These are phyloP conservation scores for Acrossocheilus wenchowensis DNA, from an alignment of 2,797 vertebrate species.

Conservation along the genomic window DNA sequence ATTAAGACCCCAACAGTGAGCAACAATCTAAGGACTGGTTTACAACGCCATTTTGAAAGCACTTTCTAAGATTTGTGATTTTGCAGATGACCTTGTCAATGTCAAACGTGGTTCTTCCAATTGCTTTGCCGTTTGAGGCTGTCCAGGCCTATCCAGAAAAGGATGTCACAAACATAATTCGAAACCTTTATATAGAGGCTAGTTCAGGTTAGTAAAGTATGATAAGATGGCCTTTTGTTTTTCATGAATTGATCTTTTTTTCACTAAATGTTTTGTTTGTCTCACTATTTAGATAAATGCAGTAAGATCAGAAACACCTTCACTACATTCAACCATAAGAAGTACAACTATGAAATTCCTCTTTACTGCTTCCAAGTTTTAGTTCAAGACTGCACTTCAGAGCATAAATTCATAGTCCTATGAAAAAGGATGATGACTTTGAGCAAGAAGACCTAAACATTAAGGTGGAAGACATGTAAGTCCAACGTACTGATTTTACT, in stretches of 20 bases:
- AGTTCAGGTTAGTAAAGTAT: slow-evolving; percentile 13
- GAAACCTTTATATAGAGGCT: background rate
- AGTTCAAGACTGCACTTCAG: slow-evolving; percentile 81
- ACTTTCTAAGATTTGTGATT: slow-evolving; percentile 1
- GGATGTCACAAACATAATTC: background rate
- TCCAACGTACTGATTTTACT: background rate
- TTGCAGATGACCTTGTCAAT: slow-evolving; percentile 71
- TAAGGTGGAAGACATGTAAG: slow-evolving; percentile 21
- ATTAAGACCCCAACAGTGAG: slow-evolving; percentile 71
- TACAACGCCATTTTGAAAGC: background rate
- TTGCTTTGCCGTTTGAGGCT: slow-evolving; percentile 66
- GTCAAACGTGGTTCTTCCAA: slow-evolving; percentile 60
- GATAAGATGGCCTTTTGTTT: background rate
- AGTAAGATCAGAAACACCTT: slow-evolving; percentile 59
- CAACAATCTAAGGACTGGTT: background rate
- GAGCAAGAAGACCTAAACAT: slow-evolving; percentile 62
- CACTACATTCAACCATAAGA: slow-evolving; percentile 73
- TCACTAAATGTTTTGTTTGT: background rate
- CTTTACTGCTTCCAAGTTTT: slow-evolving; percentile 81
- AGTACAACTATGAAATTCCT: slow-evolving; percentile 74
- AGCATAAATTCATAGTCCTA: slow-evolving; percentile 83
- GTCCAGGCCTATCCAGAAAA: background rate
- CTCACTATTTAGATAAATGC: slow-evolving; percentile 65
- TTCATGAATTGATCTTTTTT: background rate
- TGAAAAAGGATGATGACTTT: slow-evolving; percentile 72